Conservation (phyloP, 2,888 invertebrate genomes). For the Ctenicera cuprea region DNA sequence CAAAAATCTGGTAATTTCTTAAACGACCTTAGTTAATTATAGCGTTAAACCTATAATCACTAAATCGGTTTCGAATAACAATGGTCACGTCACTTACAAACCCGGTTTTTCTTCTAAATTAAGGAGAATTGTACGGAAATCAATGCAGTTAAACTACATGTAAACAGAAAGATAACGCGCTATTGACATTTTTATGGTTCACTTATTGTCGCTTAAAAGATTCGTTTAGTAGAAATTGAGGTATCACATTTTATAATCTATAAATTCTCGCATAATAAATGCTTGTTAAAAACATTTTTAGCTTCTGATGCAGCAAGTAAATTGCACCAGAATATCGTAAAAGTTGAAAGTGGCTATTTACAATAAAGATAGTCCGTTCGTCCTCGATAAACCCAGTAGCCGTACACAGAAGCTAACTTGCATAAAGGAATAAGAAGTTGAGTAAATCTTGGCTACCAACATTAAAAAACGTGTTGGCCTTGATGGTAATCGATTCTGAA, state of each 20-base stretch:
- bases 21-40: conserved; percentile 5
- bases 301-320: conserved; percentile 8
- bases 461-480: conserved; percentile 52
- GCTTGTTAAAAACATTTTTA: background rate
- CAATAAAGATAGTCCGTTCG: conserved; percentile 34
- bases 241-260: background rate
- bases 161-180: too few species aligned
- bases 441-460: conserved; percentile 8
- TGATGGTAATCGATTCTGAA: conserved; percentile 53
- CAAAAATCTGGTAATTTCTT: background rate
- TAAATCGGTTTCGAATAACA: background rate
- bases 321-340: conserved; percentile 28
- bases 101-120: conserved; percentile 9
- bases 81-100: background rate
- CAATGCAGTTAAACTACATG: too few species aligned
- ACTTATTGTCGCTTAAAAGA: too few species aligned
- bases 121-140: background rate
- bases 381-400: conserved; percentile 47
- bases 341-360: conserved; percentile 15
- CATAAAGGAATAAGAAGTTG: conserved; percentile 26
- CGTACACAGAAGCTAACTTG: conserved; percentile 36
- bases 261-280: too few species aligned
- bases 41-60: background rate
- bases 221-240: background rate
- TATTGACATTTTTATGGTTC: too few species aligned